Base-by-base conservation (phyloP, 2,113 vertebrate genomes). In the Condylura cristata region DNA sequence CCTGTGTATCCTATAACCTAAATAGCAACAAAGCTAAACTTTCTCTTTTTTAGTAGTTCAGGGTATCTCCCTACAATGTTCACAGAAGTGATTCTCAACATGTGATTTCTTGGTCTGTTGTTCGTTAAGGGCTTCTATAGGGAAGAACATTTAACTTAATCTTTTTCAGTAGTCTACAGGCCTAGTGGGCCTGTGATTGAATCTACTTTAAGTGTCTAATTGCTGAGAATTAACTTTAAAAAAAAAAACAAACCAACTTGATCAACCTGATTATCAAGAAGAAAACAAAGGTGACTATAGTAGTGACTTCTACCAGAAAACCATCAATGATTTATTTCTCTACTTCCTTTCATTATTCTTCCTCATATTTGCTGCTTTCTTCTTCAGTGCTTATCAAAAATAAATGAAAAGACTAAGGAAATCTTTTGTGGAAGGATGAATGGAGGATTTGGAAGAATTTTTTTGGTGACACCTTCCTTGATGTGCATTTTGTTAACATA, bases 371-470 rank as follows among this genome's bases (percentile, higher is more conserved):
- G 44, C 84, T 85, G 26, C 30, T 76, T 89, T 87, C 65, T 76
- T 95, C 56, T 86, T 95, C 26, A 37, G 53, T 96, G 63, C 28
- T 65, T 93, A 41, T 85, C 6, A 51, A 51, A 70, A 68, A n/a
- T n/a, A 92, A 90, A 83, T 71, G 46, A 72, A 84, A 93, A 90
- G 58, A 83, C 16, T 70, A 76, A 89, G 44, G 39, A 44, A 79
- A 37, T 74, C 63, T 91, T 89, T 18, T 89, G 26, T 84, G 32
- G 20, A 90, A 93, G 70, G 74, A 83, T 89, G 94, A 95, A 48
- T 46, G 14, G 63, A 92, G 34, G 53, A 71, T 65, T 48, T 72
- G 37, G 20, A 9, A 20, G 24, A 10, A 39, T 3, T 18, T 37
- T 70, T 17, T 65, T 1, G 41, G 41, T 93, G 84, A 12, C 65